phyloP scores from a whole-genome alignment of 1,140 invertebrate species.

The Philotrypesis tridentata region DNA sequence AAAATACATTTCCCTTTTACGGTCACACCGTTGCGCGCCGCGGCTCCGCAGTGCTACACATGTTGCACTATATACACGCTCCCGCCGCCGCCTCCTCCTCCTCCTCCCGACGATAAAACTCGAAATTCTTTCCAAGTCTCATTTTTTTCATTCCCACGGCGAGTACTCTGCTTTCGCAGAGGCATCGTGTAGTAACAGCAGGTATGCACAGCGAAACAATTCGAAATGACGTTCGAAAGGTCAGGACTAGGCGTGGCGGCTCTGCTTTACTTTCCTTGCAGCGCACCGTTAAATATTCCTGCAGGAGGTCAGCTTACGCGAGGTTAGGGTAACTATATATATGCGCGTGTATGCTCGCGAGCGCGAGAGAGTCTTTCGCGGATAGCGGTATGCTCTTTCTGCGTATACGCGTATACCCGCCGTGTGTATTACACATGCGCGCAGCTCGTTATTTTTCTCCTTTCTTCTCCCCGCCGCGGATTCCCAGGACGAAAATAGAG shows the following conservation, averaged over 20 bases:
- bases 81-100: too few species aligned
- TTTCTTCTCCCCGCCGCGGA: neutral
- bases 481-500: neutral
- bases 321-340: conserved; percentile 58
- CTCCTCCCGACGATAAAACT: neutral
- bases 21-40: neutral
- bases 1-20: conserved; percentile 50
- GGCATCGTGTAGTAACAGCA: too few species aligned
- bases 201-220: neutral
- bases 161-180: too few species aligned
- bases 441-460: neutral
- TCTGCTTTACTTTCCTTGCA: conserved; percentile 57
- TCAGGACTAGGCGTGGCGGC: neutral
- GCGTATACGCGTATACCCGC: too few species aligned
- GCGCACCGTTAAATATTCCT: conserved; percentile 55
- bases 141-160: too few species aligned
- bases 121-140: neutral
- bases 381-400: neutral
- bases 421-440: too few species aligned
- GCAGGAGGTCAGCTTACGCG: conserved; percentile 56
- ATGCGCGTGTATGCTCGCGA: too few species aligned
- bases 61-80: too few species aligned
- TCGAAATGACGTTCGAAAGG: neutral
- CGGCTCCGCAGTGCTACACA: neutral
- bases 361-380: neutral